Evolutionary conservation across 2,113 vertebrate species (phyloP).

Genomic region (Bubo scandiacus): DNA sequence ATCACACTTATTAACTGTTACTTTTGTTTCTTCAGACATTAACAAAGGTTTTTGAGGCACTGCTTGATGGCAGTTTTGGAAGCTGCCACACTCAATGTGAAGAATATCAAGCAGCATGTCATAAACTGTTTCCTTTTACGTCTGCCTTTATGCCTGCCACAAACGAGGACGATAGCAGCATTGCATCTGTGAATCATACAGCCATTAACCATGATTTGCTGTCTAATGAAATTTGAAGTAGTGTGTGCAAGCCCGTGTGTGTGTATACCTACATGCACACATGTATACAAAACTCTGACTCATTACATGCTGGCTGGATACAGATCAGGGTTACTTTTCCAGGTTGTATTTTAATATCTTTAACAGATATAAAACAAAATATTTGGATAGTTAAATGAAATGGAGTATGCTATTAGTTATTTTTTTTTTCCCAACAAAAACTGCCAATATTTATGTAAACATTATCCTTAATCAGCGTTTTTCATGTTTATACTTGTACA

Average conservation of each 20-base stretch:
- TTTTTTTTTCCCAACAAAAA: constrained; percentile 53
- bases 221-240: constrained; percentile 71
- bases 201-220: constrained; percentile 68
- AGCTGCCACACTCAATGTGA: constrained; percentile 72
- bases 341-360: constrained; percentile 63
- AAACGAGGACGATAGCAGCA: constrained; percentile 51
- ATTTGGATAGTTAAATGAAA: constrained; percentile 48
- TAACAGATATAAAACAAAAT: constrained; percentile 59
- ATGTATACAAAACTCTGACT: background rate
- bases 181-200: constrained; percentile 50
- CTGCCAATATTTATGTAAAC: constrained; percentile 67
- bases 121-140: constrained; percentile 74
- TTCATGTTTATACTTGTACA: constrained; percentile 74
- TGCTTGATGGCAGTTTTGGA: constrained; percentile 79
- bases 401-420: constrained; percentile 48
- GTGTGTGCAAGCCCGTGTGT: background rate
- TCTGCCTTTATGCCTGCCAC: constrained; percentile 73
- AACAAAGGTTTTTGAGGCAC: constrained; percentile 73
- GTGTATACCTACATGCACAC: background rate
- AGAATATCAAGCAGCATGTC: constrained; percentile 76
- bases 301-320: constrained; percentile 45
- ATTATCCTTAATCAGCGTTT: constrained; percentile 52
- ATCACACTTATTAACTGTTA: background rate
- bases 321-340: constrained; percentile 63
- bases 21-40: constrained; percentile 64